Conservation (phyloP, 2,113 vertebrate genomes). For the Stegastes partitus region DNA sequence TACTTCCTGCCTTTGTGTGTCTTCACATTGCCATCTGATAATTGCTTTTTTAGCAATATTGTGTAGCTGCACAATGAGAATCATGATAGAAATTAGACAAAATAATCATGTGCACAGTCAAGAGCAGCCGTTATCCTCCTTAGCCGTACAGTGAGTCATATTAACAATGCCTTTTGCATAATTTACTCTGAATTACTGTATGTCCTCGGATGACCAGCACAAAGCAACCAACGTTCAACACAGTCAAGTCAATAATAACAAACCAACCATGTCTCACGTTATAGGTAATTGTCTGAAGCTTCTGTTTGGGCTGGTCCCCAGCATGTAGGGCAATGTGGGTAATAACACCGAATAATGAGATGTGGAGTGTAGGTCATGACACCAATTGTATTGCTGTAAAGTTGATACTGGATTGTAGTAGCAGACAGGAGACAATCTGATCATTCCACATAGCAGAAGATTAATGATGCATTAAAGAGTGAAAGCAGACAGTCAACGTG, state of each 20-base stretch:
- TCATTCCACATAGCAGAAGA: no score
- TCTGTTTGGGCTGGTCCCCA: neutral
- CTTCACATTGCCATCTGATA: conserved; percentile 38
- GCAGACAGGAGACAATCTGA: no score
- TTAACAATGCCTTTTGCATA: neutral
- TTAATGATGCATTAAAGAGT: no score
- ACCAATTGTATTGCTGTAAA: no score
- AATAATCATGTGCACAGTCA: conserved; percentile 1
- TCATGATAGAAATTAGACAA: conserved; percentile 15
- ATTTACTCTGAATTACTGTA: neutral
- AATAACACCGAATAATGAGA: neutral
- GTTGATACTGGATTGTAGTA: no score
- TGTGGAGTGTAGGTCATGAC: no score
- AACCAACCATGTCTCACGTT: conserved; percentile 6
- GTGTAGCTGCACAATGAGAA: conserved; percentile 38
- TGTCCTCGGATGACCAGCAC: neutral
- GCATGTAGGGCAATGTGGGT: neutral
- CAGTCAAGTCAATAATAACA: conserved; percentile 12
- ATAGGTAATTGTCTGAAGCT: neutral
- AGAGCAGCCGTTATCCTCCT: neutral
- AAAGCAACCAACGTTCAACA: neutral
- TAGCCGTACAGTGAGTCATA: conserved; percentile 1
- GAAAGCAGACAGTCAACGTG: no score
- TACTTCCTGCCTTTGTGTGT: conserved; percentile 52
- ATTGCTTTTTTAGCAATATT: conserved; percentile 40